These are phyloP conservation scores for Cyphomyrus plagiostoma DNA, from an alignment of 2,113 vertebrate genomes.

Conservation along the genomic window DNA sequence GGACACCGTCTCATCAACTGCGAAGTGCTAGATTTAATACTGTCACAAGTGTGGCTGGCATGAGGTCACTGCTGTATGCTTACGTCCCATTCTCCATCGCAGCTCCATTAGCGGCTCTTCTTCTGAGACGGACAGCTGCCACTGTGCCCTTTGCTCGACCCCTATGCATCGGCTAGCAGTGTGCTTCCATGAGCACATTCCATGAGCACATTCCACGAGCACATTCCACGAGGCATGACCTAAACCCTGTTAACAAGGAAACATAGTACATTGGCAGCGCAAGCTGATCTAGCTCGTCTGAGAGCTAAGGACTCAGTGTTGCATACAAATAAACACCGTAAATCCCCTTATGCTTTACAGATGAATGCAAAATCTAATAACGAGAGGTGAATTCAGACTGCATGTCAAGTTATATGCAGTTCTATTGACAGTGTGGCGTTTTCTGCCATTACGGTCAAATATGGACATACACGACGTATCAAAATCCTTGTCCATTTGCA, in stretches of 20 bases:
- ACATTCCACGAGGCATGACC: not conserved
- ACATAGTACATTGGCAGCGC: not conserved
- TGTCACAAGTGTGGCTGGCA: not conserved
- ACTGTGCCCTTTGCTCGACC: not conserved
- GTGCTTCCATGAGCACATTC: not conserved
- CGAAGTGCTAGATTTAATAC: not conserved
- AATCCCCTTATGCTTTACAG: not conserved
- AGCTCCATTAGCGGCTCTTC: not conserved
- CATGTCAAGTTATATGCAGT: not conserved
- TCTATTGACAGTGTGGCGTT: not conserved
- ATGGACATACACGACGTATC: not conserved
- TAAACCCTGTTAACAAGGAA: not conserved
- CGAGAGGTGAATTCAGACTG: not conserved
- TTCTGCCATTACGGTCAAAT: not conserved
- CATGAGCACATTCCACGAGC: not conserved
- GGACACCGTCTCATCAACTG: not conserved
- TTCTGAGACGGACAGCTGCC: not conserved
- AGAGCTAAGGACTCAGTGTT: too few species aligned
- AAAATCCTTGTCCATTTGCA: not conserved
- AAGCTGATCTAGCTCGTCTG: not conserved
- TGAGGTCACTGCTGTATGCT: not conserved
- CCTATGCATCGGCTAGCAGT: not conserved
- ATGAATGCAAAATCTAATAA: not conserved
- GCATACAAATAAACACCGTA: not conserved
- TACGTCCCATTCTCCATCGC: not conserved